Conservation (phyloP, 2,888 invertebrate species). For the Cyrtodaria siliqua region DNA sequence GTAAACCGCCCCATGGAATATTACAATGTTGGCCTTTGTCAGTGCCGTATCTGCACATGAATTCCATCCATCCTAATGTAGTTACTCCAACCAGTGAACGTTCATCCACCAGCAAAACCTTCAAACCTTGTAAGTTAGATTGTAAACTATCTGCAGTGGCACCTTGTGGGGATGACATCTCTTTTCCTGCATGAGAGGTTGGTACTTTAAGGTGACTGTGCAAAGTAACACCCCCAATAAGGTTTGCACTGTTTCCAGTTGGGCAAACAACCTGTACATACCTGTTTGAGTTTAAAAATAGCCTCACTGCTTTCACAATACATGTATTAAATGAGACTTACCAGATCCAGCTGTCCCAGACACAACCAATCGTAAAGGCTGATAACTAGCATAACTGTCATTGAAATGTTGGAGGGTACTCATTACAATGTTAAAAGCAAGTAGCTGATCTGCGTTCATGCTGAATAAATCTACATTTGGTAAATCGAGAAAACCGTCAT, state of each 20-base stretch:
- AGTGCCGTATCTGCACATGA: slow-evolving; percentile 24
- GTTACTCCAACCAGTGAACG: slow-evolving; percentile 40
- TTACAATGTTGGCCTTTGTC: not conserved
- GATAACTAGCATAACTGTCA: not conserved
- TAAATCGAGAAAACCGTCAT: too few relatives aligned
- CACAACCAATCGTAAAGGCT: slow-evolving; percentile 50
- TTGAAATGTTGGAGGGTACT: too few relatives aligned
- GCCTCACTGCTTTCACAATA: slow-evolving; percentile 48
- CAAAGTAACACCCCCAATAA: slow-evolving; percentile 61
- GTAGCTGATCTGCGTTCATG: slow-evolving; percentile 58
- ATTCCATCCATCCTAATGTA: slow-evolving; percentile 57
- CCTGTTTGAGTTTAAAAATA: slow-evolving; percentile 41
- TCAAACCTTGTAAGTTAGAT: slow-evolving; percentile 45
- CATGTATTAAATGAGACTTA: slow-evolving; percentile 60
- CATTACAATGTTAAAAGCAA: slow-evolving; percentile 61
- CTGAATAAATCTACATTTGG: not conserved
- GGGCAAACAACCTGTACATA: slow-evolving; percentile 64
- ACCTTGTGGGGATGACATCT: too few relatives aligned
- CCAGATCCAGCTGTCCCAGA: slow-evolving; percentile 64
- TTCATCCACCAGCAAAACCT: slow-evolving; percentile 50
- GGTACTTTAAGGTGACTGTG: slow-evolving; percentile 52
- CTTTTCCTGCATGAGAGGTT: not conserved
- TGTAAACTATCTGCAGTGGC: too few relatives aligned
- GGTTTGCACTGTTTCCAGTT: slow-evolving; percentile 65
- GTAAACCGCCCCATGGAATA: slow-evolving; percentile 18